A percentile compares a stretch with the other conserved stretches of the same genome.
Conservation (phyloP, 2,888 invertebrate genomes). For the Thymelicus acteon region DNA sequence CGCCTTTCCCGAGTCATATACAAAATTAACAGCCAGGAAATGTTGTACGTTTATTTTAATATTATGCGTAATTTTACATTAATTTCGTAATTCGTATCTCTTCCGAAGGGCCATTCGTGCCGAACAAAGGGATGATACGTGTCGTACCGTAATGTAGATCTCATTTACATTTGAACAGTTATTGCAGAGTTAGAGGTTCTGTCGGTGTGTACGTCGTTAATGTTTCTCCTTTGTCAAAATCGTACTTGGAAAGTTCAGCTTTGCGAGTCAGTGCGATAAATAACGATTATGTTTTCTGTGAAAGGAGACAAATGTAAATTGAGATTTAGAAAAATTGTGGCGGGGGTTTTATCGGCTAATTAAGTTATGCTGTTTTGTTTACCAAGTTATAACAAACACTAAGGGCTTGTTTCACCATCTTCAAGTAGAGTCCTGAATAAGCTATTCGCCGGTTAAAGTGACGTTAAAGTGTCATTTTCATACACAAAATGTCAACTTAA, state of each 20-base stretch:
- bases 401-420: no score
- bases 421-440: no score
- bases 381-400: no score
- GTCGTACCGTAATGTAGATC: constrained; percentile 4
- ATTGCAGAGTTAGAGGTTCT: background rate
- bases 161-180: constrained; percentile 16
- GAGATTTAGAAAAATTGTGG: background rate
- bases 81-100: constrained; percentile 24
- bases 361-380: no score
- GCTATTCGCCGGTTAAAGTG: no score
- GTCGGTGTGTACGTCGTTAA: background rate
- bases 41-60: background rate
- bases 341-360: no score
- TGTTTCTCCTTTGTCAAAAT: constrained; percentile 17
- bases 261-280: background rate
- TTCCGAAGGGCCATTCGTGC: constrained; percentile 14
- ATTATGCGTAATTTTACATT: constrained; percentile 19
- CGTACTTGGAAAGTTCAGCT: background rate
- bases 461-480: no score
- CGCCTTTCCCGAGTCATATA: background rate
- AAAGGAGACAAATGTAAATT: no score
- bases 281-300: background rate
- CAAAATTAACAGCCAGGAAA: constrained; percentile 3
- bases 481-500: no score
- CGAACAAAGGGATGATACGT: constrained; percentile 24